Percentiles rank a stretch among this genome's conserved stretches.
phyloP scores from a whole-genome alignment of 2,797 vertebrate genomes.

The Brotula barbata region DNA sequence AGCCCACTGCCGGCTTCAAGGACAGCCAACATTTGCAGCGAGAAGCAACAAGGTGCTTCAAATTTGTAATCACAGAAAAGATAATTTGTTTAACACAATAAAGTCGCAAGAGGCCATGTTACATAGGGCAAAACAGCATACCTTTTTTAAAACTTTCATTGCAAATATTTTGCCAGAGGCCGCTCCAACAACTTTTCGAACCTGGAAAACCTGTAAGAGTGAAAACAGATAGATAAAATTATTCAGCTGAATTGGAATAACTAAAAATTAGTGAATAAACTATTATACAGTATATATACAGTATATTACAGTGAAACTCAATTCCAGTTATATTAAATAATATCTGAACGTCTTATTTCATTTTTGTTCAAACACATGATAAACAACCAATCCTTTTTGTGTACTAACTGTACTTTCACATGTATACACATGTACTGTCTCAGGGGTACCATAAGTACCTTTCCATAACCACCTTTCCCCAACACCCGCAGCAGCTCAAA shows the following conservation, averaged over 20 bases:
- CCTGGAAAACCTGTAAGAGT: conserved; percentile 91
- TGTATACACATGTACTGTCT: not conserved
- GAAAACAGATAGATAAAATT: not conserved
- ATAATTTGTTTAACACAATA: not conserved
- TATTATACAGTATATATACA: not conserved
- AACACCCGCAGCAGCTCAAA: conserved; percentile 94
- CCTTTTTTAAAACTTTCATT: conserved; percentile 99
- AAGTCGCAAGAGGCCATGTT: not conserved
- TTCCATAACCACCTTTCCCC: conserved; percentile 97
- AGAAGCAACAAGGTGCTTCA: conserved; percentile 41
- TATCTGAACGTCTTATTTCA: too few species aligned
- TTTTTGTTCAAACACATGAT: too few species aligned
- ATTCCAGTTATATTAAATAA: too few species aligned
- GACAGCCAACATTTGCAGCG: conserved; percentile 58
- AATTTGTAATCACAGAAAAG: conserved; percentile 41
- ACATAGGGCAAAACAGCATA: conserved; percentile 58
- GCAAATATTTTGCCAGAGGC: conserved; percentile 97
- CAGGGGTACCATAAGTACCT: conserved; percentile 77
- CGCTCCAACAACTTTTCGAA: conserved; percentile 92
- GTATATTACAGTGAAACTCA: too few species aligned
- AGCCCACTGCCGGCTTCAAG: conserved; percentile 61
- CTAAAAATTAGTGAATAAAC: not conserved
- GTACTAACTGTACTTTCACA: not conserved
- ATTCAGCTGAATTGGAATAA: not conserved
- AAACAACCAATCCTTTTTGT: too few species aligned